Base-by-base conservation (phyloP, 2,888 invertebrate species). In the Linnaemya tessellans region DNA sequence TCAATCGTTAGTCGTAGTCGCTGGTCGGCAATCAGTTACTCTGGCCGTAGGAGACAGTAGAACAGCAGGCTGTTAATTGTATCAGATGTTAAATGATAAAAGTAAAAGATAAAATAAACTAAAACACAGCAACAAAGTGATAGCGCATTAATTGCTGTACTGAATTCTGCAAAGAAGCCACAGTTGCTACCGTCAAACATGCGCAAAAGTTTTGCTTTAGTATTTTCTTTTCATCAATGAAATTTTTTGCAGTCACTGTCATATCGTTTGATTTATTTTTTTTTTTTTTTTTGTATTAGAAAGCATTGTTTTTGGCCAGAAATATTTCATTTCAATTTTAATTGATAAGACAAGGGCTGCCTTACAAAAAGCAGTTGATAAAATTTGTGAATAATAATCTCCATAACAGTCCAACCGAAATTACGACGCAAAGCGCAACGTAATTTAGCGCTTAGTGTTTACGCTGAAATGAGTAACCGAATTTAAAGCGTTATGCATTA, bases 51-150 rank as follows among this genome's bases (percentile, higher is more conserved):
- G 65, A 65, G 65, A 80, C 65, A 68, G 60, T 62, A 68, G 51
- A 79, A 79, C 70, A 79, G 70, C 70, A 64, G 70, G 54, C 64
- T 64, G 70, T 79, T 54, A 79, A 70, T 70, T 79, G 79, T 79
- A 71, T 62, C 62, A 71, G 46, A 73, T 80, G 62, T 80, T 71
- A 71, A 70, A 70, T 80, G 64, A 56, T 38, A 73, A 56, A 60
- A 60, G 67, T 38, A 74, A 30, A 35, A 74, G 51, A 80, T 67
- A 41, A 80, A 64, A 35, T 38, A 15, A 20, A 56, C 51, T 10
- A 30, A 46, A 65, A 60, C 30, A 60, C 30, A 67, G 20, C 22
- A 79, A 70, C 22, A 71, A 64, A 46, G 54, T 18, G n/a, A 64
- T 64, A 64, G 43, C 18, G n/a, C 58, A 65, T 41, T 60, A 67